Evolutionary conservation across 2,113 vertebrate species (phyloP).

Genomic region (Calidris pygmaea): DNA sequence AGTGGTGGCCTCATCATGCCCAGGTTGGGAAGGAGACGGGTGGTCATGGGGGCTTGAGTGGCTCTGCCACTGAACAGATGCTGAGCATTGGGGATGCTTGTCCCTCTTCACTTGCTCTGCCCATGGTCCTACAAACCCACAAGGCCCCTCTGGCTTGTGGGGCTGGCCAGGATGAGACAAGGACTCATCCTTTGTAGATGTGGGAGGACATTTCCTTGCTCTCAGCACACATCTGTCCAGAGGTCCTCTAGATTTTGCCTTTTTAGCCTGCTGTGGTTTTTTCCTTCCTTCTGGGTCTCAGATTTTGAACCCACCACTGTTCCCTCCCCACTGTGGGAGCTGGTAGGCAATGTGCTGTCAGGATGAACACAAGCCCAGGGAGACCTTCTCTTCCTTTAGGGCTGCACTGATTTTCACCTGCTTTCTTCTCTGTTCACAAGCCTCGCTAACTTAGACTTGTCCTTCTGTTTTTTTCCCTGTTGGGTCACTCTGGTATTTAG

Average conservation of each 20-base stretch:
- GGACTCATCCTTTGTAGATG: not conserved
- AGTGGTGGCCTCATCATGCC: accelerated
- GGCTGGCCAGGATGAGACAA: not conserved
- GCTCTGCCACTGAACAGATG: not conserved
- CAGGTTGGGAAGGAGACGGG: not conserved
- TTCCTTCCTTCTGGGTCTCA: not conserved
- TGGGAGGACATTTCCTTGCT: not conserved
- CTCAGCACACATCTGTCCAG: not conserved
- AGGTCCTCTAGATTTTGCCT: not conserved
- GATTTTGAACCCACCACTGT: not conserved
- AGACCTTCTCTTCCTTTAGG: not conserved
- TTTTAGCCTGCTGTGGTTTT: not conserved
- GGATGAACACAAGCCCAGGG: not conserved
- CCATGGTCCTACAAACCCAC: not conserved
- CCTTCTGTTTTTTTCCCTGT: not conserved
- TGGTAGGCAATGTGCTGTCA: not conserved
- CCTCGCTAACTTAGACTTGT: not conserved
- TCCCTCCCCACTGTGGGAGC: not conserved
- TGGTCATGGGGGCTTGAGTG: accelerated
- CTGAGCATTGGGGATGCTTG: not conserved
- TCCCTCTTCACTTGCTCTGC: not conserved
- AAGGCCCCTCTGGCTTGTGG: not conserved
- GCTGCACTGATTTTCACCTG: not conserved
- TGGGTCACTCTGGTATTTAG: not conserved
- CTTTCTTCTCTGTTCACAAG: not conserved